Evolutionary conservation across 2,888 invertebrate species (phyloP), one percentile per base, ranked within the genome.

Genomic region (Drosophila neoperkinsi): DNA sequence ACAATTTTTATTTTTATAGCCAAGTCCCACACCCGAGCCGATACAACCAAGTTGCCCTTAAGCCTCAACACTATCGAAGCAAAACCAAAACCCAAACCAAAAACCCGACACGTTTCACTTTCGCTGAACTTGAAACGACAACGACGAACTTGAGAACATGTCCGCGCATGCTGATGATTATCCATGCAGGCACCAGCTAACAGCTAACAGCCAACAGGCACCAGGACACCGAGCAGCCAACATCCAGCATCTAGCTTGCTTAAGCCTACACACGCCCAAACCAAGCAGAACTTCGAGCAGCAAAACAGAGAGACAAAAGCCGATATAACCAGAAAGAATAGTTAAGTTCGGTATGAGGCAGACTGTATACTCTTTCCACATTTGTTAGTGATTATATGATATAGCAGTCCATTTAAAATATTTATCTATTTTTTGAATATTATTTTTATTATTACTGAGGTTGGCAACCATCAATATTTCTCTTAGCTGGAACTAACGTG

Each of bases 161-260:
- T 70, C 77, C 58, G 75, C 85, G 90, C 87, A 87, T 88, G 87
- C 90, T 90, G 90, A 88, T 88, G 86, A 90, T 88, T 86, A 85
- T 84, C 73, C 77, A 51, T 57, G 62, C 50, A 56, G 55, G 18
- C 55, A 62, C 31, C 59, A 68, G 49, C 38, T 57, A 41, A 41
- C 51, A 33, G 16, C 11, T 5, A 43, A 43, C 46, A 46, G 46
- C 46, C 46, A 46, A 46, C 46, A 38, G 50, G 6, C 51, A 51
- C 30, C 57, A 57, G 30, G 57, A 57, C 38, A 30, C 38, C 21
- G 30, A 57, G 56, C n/a, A 46, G 46, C 4, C 46, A 46, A 30
- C 30, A 28, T 25, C 16, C 36, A 38, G 49, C 56, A 50, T 34
- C 55, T 31, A 70, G 71, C 71, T 69, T 63, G 58, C 77, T 68